Evolutionary conservation across 2,888 invertebrate species (phyloP), one percentile per base, ranked within the genome.

Genomic region (Trilocha varians): DNA sequence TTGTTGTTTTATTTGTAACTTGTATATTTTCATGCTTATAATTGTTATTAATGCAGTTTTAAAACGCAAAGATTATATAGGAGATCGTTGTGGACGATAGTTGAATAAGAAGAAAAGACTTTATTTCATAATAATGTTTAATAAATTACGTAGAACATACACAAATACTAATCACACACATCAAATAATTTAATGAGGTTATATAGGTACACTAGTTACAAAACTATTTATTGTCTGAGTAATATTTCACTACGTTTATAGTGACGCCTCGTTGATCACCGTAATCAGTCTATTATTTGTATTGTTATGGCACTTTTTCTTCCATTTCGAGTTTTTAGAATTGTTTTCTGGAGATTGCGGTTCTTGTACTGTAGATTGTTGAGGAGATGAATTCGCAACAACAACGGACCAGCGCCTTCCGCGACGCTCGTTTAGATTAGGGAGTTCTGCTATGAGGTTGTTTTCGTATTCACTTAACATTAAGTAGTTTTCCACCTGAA

Each of bases 391-490:
- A 55, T 78, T 78, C 17, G 76, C 78, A 6, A 87, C 87, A 2
- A 91, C 91, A 45, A 91, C 76, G 9, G 93, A 92, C 92, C 92
- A 93, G 37, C 92, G 87, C 36, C 93, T 79, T 11, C 90, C 90
- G 48, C 90, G 90, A 35, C 91, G 87, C 66, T 93, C 93, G 74
- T 91, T 88, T 59, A 92, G 83, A 57, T 90, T 90, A 14, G 93
- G 93, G 79, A 92, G 87, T 70, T 93, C 93, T 1, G 93, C 92
- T 61, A 92, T 93, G 45, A 94, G 78, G 71, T 94, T 94, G 79
- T 94, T 94, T 70, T 94, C 94, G 72, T 93, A 94, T 73, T 94
- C 94, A 60, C 93, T 93, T 50, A 94, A 87, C 93, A 94, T 93
- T 59, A 94, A 82, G 70, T 93, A 94, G 79, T 94, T 93, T 73